These are phyloP conservation scores for Oceanites oceanicus DNA, from an alignment of 2,113 vertebrate genomes.

Conservation along the genomic window DNA sequence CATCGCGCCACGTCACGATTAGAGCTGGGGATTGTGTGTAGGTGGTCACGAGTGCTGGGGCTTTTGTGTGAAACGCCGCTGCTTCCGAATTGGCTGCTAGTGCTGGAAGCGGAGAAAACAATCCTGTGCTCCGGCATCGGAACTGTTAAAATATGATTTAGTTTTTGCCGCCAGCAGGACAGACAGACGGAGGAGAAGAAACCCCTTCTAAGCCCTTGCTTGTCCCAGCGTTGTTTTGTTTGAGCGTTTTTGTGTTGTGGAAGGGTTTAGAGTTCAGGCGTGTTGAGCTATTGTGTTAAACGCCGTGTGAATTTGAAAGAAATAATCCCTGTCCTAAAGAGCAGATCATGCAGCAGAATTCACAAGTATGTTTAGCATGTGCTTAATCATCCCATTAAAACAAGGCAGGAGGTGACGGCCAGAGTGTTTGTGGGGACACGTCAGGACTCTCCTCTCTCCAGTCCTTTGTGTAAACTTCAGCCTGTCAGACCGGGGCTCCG, in stretches of 20 bases:
- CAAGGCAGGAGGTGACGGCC: background rate
- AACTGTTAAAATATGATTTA: too few species aligned
- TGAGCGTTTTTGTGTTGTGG: background rate
- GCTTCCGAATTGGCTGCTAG: background rate
- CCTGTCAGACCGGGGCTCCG: background rate
- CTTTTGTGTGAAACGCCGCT: background rate
- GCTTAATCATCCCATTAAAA: background rate
- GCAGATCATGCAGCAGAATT: background rate
- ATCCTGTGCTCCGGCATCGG: background rate
- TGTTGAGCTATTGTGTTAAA: background rate
- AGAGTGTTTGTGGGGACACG: background rate
- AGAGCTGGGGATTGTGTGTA: background rate
- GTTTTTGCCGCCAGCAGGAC: background rate
- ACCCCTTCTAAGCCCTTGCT: background rate
- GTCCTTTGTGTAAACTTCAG: background rate
- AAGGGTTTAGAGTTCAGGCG: background rate
- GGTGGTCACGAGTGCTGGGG: background rate
- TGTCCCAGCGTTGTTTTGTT: background rate
- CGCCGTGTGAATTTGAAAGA: background rate
- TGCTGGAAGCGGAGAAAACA: background rate
- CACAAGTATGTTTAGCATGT: rapidly evolving
- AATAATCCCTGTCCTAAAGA: background rate
- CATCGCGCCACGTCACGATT: rapidly evolving
- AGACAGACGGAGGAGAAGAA: background rate
- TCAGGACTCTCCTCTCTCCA: background rate